phyloP scores from a whole-genome alignment of 2,797 vertebrate species.

The Sphenopsis melanotis region DNA sequence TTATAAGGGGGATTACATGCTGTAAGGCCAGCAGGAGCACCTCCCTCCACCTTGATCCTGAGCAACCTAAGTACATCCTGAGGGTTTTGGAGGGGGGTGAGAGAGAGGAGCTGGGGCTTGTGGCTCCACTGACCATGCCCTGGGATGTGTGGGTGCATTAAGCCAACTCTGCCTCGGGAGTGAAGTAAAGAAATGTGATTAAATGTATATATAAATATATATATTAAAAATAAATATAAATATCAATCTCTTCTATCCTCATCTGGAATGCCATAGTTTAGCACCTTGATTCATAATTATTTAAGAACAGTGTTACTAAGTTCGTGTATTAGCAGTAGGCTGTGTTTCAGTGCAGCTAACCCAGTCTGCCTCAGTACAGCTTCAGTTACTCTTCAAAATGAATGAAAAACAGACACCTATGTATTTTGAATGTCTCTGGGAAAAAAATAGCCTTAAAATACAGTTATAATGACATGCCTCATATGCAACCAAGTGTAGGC shows the following conservation, averaged over 20 bases:
- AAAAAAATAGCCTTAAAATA: not conserved
- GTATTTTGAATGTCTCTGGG: not conserved
- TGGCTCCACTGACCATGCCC: not conserved
- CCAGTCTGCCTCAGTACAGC: not conserved
- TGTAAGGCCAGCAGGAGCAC: not conserved
- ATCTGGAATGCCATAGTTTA: not conserved
- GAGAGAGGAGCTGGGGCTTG: not conserved
- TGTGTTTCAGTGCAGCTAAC: not conserved
- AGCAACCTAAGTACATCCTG: not conserved
- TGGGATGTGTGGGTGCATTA: not conserved
- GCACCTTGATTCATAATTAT: not conserved
- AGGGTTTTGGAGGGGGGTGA: not conserved
- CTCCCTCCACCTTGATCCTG: not conserved
- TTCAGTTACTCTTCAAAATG: not conserved
- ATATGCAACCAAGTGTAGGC: not conserved
- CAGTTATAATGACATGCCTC: not conserved
- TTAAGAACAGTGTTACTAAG: not conserved
- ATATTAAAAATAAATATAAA: not conserved
- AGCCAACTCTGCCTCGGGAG: not conserved
- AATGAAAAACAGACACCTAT: not conserved
- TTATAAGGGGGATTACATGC: not conserved
- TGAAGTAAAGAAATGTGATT: not conserved
- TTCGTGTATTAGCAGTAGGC: rapidly evolving
- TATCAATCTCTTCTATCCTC: not conserved
- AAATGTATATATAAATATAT: not conserved